A percentile compares a stretch with the other conserved stretches of the same genome.
These are phyloP conservation scores for Lepidochitona cinerea DNA, from an alignment of 2,888 invertebrate species.

Conservation along the genomic window DNA sequence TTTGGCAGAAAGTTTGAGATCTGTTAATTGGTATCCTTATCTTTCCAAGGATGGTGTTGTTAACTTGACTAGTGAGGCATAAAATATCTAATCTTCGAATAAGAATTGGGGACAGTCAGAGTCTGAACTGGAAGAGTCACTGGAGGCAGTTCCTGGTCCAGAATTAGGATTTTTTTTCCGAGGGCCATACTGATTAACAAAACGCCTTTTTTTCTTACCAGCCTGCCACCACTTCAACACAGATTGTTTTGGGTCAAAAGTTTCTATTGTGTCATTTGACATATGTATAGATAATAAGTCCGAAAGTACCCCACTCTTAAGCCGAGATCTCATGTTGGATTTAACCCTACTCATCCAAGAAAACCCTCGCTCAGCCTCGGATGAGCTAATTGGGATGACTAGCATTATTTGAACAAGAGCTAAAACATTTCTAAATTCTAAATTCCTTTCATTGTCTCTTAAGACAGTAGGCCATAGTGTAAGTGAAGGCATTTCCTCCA, in stretches of 20 bases:
- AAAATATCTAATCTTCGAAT: no score
- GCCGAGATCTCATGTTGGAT: background rate
- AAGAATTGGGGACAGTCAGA: no score
- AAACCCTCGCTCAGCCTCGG: background rate
- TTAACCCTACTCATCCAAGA: background rate
- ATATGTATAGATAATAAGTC: background rate
- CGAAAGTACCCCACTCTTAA: background rate
- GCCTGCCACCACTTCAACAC: background rate
- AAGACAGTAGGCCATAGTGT: background rate
- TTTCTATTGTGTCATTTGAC: background rate
- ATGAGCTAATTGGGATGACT: background rate
- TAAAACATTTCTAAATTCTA: background rate
- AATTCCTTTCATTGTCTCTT: background rate
- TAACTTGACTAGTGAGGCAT: no score
- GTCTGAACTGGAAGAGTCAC: no score
- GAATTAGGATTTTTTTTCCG: no score
- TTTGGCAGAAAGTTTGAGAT: no score
- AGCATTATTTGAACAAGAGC: background rate
- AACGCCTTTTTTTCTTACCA: no score
- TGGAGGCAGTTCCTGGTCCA: no score
- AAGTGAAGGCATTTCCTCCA: background rate
- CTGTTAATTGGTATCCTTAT: no score
- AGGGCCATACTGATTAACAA: no score
- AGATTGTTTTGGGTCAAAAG: background rate
- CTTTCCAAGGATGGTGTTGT: no score